Base-by-base conservation (phyloP, 2,113 vertebrate species). In the Leptosomus discolor region DNA sequence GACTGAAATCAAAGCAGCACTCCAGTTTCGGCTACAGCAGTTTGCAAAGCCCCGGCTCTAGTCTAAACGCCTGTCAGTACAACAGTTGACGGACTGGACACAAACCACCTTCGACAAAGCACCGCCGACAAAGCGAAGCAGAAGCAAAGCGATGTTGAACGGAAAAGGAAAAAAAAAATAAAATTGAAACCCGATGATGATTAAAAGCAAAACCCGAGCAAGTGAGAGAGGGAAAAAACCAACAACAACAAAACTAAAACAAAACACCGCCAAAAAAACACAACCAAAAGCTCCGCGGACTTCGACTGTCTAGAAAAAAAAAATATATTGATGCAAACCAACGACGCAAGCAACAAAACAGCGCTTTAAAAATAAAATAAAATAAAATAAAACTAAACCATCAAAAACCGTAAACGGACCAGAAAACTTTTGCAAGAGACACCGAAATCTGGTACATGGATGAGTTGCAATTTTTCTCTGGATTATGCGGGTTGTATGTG, bases 1-100 rank as follows among this genome's bases (percentile, higher is more conserved):
- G 99, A 99, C 99, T 99, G 92, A 99, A 99, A 97, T 99, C 99
- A 94, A 99, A 99, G 97, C 99, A 99, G 96, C 99, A 99, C 95
- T 99, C 99, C 21, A 98, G 99, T n/a, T 99, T 99, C 92, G 99
- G 99, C 97, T 99, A 99, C 98, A 98, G 99, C 97, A 98, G 99
- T 88, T 98, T 99, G 98, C 99, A 99, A 97, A 99, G 99, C 96
- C 99, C 99, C 46, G 99, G 99, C 19, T 98, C 99, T 15, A 98
- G 99, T 86, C 98, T 99, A 95, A 99, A 99, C 95, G 99, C 99
- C 39, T 99, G 99, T 96, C 99, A 99, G 97, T 99, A 99, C 97
- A 99, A 99, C 98, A 99, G 99, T 98, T 99, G 99, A 99, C 98
- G 97, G 97, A 97, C 96, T 97, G 89, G 95, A 36, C 50, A 86